phyloP scores from a whole-genome alignment of 2,888 invertebrate species.

The Arctia plantaginis region DNA sequence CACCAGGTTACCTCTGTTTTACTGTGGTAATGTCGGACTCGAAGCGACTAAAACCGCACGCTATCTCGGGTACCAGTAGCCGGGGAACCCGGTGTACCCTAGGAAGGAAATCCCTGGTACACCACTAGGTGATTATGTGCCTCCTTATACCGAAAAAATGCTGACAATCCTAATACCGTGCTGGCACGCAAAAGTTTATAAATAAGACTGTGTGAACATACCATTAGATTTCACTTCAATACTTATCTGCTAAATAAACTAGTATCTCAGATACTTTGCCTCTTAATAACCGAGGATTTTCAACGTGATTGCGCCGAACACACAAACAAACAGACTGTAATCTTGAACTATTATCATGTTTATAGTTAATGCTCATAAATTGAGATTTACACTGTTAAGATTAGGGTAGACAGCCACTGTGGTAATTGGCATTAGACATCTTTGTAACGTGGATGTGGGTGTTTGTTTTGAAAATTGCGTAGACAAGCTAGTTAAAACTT shows the following conservation, averaged over 20 bases:
- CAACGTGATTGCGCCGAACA: slow-evolving; percentile 39
- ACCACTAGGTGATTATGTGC: too few species aligned
- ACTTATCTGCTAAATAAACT: slow-evolving; percentile 3
- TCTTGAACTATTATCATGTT: slow-evolving; percentile 50
- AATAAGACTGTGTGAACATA: not conserved
- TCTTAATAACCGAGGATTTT: slow-evolving; percentile 38
- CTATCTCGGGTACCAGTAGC: too few species aligned
- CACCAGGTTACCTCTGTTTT: too few species aligned
- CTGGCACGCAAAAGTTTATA: not conserved
- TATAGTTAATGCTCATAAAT: slow-evolving; percentile 59
- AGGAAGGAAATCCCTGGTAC: too few species aligned
- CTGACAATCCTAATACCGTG: too few species aligned
- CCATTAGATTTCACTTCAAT: slow-evolving; percentile 1
- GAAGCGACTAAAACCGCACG: too few species aligned
- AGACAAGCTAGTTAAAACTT: not conserved
- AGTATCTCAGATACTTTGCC: slow-evolving; percentile 15
- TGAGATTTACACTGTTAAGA: slow-evolving; percentile 57
- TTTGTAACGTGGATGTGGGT: not conserved
- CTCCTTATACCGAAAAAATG: too few species aligned
- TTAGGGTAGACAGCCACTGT: slow-evolving; percentile 28
- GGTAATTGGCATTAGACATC: not conserved
- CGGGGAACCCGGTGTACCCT: too few species aligned
- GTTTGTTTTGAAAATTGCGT: not conserved
- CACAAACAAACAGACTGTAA: slow-evolving; percentile 50
- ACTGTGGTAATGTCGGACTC: too few species aligned